phyloP scores from a whole-genome alignment of 2,888 invertebrate species.

The Chesias legatella region DNA sequence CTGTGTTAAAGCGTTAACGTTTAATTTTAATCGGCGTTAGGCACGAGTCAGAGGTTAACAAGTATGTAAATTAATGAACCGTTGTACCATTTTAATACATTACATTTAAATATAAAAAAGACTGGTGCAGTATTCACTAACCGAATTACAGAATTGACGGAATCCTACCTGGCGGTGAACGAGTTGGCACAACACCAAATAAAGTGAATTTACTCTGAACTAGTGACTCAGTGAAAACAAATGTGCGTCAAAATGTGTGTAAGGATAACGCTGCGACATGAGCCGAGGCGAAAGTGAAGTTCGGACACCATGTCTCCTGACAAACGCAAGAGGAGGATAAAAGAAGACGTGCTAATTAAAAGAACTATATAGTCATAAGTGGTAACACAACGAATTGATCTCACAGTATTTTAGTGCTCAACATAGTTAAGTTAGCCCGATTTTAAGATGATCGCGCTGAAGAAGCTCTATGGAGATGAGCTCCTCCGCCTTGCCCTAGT shows the following conservation, averaged over 20 bases:
- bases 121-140: constrained; percentile 25
- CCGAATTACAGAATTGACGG: constrained; percentile 20
- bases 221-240: constrained; percentile 48
- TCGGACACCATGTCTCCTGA: constrained; percentile 60
- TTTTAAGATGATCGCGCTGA: constrained; percentile 86
- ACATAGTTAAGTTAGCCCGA: constrained; percentile 31
- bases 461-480: constrained; percentile 91
- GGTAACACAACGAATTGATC: constrained; percentile 50
- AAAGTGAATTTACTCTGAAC: constrained; percentile 27
- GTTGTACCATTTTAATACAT: constrained; percentile 17
- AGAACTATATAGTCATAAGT: constrained; percentile 29
- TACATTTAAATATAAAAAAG: constrained; percentile 25
- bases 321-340: constrained; percentile 65
- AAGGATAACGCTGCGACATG: constrained; percentile 26
- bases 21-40: constrained; percentile 7
- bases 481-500: constrained; percentile 89
- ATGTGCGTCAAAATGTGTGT: constrained; percentile 45
- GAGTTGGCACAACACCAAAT: constrained; percentile 25
- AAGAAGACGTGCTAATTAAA: constrained; percentile 26
- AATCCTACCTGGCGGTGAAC: constrained; percentile 14
- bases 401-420: constrained; percentile 71
- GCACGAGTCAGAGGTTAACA: constrained; percentile 24
- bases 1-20: constrained; percentile 7
- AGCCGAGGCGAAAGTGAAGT: constrained; percentile 47
- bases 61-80: constrained; percentile 18